Evolutionary conservation across 2,797 vertebrate species (phyloP), one percentile per base, ranked within the genome.

Genomic region (Myotis pilosus): DNA sequence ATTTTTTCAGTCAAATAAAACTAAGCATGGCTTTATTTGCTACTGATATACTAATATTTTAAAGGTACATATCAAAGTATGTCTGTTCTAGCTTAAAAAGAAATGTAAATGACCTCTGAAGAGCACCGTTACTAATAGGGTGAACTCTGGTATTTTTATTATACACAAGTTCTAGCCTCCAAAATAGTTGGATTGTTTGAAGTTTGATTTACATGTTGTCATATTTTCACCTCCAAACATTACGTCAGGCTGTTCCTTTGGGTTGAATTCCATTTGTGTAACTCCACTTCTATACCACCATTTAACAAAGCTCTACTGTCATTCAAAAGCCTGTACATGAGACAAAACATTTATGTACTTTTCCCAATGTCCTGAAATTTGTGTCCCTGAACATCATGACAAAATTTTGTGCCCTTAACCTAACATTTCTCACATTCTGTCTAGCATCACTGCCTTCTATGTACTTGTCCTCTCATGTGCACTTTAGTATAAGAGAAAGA

Each of bases 221-320:
- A 71, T 69, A 22, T 91, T 95, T 86, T 74, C 47, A 91, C 55
- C 44, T 88, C 41, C 62, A 82, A 66, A 71, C 23, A 36, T 47
- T 79, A 57, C 53, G 23, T 78, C 36, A 68, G 36, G 19, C 17
- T 92, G 44, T 89, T 80, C 25, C 53, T 85, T 86, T 17, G 25
- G 71, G 47, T 22, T 83, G 30, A 95, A 92, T 89, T 57, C 47
- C 80, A 84, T 53, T 47, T 75, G 33, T 91, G 19, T 84, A 85
- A 69, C 36, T 76, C 36, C n/a, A 38, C 9, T 36, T 89, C 55
- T 57, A 33, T 87, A 38, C 7, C 17, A 60, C 17, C 30, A 53
- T 66, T 20, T 82, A 91, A 89, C 12, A 69, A 91, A 79, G 23
- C 44, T 71, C 84, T 75, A 57, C 71, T 94, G 64, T 89, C 83